phyloP scores from a whole-genome alignment of 2,888 invertebrate species.

The Selenia dentaria region DNA sequence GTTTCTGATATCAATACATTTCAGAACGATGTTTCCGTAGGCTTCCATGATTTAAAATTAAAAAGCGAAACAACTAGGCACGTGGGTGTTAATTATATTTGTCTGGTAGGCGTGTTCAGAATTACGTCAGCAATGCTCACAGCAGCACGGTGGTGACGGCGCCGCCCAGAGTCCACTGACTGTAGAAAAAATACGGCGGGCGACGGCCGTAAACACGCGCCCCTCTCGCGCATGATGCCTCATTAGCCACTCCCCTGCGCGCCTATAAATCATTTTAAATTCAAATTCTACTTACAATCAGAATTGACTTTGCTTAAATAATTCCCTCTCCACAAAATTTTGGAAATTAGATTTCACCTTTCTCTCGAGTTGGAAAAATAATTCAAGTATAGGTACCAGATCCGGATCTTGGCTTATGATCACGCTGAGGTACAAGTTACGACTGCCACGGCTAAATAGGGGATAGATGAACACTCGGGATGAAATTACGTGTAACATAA shows the following conservation, averaged over 20 bases:
- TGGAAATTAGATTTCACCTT: constrained; percentile 79
- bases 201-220: constrained; percentile 69
- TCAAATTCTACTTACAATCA: constrained; percentile 82
- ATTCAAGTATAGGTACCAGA: constrained; percentile 66
- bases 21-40: too few relatives aligned
- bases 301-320: constrained; percentile 81
- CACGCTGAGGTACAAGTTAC: too few relatives aligned
- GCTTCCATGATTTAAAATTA: too few relatives aligned
- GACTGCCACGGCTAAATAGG: too few relatives aligned
- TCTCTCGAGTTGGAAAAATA: constrained; percentile 57
- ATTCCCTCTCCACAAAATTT: constrained; percentile 76
- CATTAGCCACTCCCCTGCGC: constrained; percentile 82
- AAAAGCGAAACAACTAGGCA: too few relatives aligned
- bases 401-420: constrained; percentile 54
- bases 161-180: constrained; percentile 64
- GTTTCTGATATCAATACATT: too few relatives aligned
- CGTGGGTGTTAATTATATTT: constrained; percentile 42
- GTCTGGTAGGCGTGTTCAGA: constrained; percentile 54
- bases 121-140: constrained; percentile 51
- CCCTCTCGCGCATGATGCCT: constrained; percentile 81
- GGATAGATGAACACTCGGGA: too few relatives aligned
- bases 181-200: constrained; percentile 60
- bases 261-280: constrained; percentile 84
- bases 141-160: constrained; percentile 34
- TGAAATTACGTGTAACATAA: too few relatives aligned